phyloP scores from a whole-genome alignment of 2,113 vertebrate genomes.

The Carassius gibelio region DNA sequence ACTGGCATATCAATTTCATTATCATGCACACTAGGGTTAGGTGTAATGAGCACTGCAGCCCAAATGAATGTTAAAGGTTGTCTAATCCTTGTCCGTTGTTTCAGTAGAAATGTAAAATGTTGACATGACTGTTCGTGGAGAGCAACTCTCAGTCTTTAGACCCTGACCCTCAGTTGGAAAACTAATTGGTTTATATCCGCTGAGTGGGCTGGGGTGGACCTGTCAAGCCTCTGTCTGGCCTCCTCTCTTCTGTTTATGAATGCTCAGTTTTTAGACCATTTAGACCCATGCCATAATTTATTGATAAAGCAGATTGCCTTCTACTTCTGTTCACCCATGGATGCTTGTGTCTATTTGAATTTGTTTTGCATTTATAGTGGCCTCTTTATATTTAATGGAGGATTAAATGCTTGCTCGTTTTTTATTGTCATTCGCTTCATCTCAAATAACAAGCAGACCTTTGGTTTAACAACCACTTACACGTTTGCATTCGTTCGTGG shows the following conservation, averaged over 20 bases:
- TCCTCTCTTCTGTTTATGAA: neutral
- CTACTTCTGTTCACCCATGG: neutral
- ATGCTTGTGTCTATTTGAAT: slow-evolving; percentile 22
- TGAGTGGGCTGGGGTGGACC: neutral
- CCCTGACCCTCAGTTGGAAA: slow-evolving; percentile 53
- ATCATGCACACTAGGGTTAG: slow-evolving; percentile 14
- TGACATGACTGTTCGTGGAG: slow-evolving; percentile 1
- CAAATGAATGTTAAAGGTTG: slow-evolving; percentile 12
- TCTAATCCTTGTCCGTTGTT: slow-evolving; percentile 36
- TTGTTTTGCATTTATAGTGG: slow-evolving; percentile 70
- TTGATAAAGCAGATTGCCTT: slow-evolving; percentile 34
- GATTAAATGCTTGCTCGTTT: slow-evolving; percentile 69
- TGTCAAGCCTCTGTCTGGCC: neutral
- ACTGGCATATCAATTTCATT: slow-evolving; percentile 38
- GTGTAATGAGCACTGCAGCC: slow-evolving; percentile 39
- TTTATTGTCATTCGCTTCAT: slow-evolving; percentile 65
- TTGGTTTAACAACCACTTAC: neutral
- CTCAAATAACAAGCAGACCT: slow-evolving; percentile 49
- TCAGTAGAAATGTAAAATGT: slow-evolving; percentile 39
- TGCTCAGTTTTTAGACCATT: neutral
- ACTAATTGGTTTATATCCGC: slow-evolving; percentile 37
- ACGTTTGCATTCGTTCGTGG: neutral
- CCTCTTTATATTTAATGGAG: slow-evolving; percentile 17
- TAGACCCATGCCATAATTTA: neutral
- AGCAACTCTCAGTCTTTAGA: slow-evolving; percentile 53